Evolutionary conservation across 2,888 invertebrate species (phyloP), one percentile per base, ranked within the genome.

Genomic region (Bruchidius siliquastri): DNA sequence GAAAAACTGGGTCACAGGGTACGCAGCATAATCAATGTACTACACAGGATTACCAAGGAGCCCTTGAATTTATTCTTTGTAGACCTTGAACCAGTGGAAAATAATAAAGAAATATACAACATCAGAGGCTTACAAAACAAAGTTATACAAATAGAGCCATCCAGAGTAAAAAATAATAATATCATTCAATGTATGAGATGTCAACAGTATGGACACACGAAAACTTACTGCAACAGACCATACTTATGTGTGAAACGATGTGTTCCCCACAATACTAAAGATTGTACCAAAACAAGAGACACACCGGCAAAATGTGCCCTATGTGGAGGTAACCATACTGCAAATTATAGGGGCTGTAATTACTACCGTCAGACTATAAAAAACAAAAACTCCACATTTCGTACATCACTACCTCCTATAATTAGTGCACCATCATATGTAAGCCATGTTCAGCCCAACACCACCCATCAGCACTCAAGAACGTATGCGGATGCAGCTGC

Each of bases 201-300:
- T 68, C 72, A 72, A n/a, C 72, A 68, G 68, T 72, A 72, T 32
- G 68, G 49, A 30, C 69, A 69, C 67, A 67, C 70, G 22, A 72
- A 72, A 72, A 26, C 67, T 20, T 72, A 73, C 22, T 73, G 72
- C 72, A 70, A 26, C 10, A 70, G n/a, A 20, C 0, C 20, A 71
- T 73, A 72, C 26, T n/a, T 69, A n/a, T 74, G 73, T 21, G 67
- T 73, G 18, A 74, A 74, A 71, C 72, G 72, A 22, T 67, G 22
- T 0, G 72, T 71, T 68, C 21, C 70, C 22, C 74, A 74, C 66
- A 26, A 70, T 22, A 71, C 69, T 20, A 69, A 67, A 71, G 70
- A 20, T 13, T 73, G 70, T 32, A 73, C 21, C 1, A 73, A 73
- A 70, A 70, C 13, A 21, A 72, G 22, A n/a, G 70, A 70, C 20